phyloP scores from a whole-genome alignment of 1,140 invertebrate genomes.

The Meloidogyne hapla region DNA sequence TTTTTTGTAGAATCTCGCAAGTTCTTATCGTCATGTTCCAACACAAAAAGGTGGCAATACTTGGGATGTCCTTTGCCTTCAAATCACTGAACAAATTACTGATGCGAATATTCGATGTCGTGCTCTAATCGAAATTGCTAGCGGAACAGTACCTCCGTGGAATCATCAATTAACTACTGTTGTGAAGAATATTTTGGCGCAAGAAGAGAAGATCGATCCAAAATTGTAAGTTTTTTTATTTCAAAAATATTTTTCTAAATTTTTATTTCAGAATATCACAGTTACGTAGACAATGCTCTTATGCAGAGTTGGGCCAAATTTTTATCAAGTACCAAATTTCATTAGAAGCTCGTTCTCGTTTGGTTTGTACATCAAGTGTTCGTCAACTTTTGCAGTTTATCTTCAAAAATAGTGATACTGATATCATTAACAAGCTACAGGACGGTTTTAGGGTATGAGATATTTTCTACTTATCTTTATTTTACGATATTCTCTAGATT shows the following conservation, averaged over 20 bases:
- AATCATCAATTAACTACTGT: slow-evolving; percentile 24
- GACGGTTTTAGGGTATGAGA: slow-evolving; percentile 32
- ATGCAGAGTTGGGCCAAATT: slow-evolving; percentile 34
- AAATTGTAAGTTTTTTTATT: slow-evolving; percentile 10
- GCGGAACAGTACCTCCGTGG: slow-evolving; percentile 30
- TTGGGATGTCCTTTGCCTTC: slow-evolving; percentile 31
- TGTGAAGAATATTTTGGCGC: slow-evolving; percentile 18
- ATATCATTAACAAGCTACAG: slow-evolving; percentile 14
- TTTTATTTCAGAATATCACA: slow-evolving; percentile 19
- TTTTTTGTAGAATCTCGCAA: slow-evolving; percentile 25
- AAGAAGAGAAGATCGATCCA: slow-evolving; percentile 30
- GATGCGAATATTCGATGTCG: slow-evolving; percentile 28
- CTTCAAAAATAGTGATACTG: slow-evolving; percentile 28
- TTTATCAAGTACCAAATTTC: slow-evolving; percentile 36
- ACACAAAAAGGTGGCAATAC: slow-evolving; percentile 20
- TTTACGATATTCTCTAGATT: slow-evolving; percentile 26
- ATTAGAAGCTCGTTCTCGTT: slow-evolving; percentile 4
- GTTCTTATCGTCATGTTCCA: slow-evolving; percentile 2
- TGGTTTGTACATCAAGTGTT: slow-evolving; percentile 15
- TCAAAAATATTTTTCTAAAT: not conserved
- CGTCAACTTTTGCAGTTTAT: slow-evolving; percentile 30
- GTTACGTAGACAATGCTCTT: slow-evolving; percentile 9
- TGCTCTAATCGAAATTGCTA: slow-evolving; percentile 33
- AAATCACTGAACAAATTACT: slow-evolving; percentile 34
- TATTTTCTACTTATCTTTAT: slow-evolving; percentile 1